Conservation (phyloP, 2,113 vertebrate species). For the Sorex fumeus region DNA sequence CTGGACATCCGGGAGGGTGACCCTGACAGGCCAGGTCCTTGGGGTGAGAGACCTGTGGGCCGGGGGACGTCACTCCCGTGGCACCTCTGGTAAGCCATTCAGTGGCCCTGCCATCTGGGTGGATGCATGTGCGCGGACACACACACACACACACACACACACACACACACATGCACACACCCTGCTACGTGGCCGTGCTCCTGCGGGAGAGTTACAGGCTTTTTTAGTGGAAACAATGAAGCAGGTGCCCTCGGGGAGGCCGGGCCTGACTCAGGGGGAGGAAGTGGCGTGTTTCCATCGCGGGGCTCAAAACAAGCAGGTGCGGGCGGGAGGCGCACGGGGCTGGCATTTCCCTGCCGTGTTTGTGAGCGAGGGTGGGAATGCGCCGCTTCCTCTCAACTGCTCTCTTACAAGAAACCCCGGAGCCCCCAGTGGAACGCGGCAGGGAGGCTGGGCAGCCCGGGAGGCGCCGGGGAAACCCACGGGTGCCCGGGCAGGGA, state of each 20-base stretch:
- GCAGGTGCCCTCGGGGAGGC: conserved; percentile 71
- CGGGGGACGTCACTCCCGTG: rapidly evolving
- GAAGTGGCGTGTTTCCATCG: conserved; percentile 91
- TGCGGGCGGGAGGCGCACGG: conserved; percentile 86
- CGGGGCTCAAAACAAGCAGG: conserved; percentile 86
- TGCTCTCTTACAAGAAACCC: conserved; percentile 87
- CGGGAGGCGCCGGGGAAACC: conserved; percentile 59
- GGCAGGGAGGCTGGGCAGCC: rapidly evolving
- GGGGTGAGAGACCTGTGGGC: rapidly evolving
- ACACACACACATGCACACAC: conserved; percentile 43
- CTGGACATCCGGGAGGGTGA: not conserved
- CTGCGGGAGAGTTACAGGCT: conserved; percentile 53
- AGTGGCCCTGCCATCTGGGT: conserved; percentile 17
- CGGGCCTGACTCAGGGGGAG: conserved; percentile 88
- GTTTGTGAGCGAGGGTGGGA: conserved; percentile 89
- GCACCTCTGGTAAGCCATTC: not conserved
- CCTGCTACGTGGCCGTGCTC: not conserved
- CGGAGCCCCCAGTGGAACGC: conserved; percentile 74
- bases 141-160: not conserved
- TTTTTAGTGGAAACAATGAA: conserved; percentile 87
- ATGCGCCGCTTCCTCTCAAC: conserved; percentile 86
- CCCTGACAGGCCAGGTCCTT: no score
- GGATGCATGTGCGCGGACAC: not conserved
- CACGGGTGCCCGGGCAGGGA: not conserved
- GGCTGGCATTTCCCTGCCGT: conserved; percentile 90